phyloP scores from a whole-genome alignment of 2,113 vertebrate genomes.

The Tinamus guttatus region DNA sequence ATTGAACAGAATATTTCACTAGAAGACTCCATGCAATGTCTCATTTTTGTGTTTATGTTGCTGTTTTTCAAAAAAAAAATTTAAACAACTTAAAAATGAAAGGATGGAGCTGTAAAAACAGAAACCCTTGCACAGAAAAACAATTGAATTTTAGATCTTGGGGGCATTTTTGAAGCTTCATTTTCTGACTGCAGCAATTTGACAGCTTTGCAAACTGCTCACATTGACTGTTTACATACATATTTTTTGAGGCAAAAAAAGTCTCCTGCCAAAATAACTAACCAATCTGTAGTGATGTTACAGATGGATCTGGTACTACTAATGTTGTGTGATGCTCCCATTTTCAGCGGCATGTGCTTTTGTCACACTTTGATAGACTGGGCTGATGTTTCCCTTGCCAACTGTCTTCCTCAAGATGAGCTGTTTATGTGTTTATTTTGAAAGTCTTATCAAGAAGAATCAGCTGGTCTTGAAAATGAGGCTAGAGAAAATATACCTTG shows the following conservation, averaged over 20 bases:
- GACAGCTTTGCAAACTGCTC: slow-evolving; percentile 39
- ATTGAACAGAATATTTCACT: background rate
- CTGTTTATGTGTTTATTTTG: background rate
- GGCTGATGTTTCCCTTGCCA: background rate
- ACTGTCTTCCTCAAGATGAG: background rate
- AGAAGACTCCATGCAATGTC: background rate
- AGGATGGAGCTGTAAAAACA: background rate
- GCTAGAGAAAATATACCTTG: background rate
- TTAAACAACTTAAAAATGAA: background rate
- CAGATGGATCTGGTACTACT: background rate
- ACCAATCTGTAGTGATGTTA: background rate
- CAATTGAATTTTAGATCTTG: background rate
- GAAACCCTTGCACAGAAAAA: background rate
- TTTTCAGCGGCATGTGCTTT: background rate
- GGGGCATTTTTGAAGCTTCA: background rate
- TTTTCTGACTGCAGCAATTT: background rate
- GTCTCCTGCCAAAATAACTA: background rate
- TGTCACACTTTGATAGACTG: background rate
- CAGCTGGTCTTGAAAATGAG: background rate
- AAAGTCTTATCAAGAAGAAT: background rate
- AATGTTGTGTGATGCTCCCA: background rate
- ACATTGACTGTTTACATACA: background rate
- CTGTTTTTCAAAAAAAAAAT: background rate
- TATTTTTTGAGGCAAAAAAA: background rate
- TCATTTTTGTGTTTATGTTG: background rate